phyloP scores from a whole-genome alignment of 2,113 vertebrate species.

The Xiphias gladius region DNA sequence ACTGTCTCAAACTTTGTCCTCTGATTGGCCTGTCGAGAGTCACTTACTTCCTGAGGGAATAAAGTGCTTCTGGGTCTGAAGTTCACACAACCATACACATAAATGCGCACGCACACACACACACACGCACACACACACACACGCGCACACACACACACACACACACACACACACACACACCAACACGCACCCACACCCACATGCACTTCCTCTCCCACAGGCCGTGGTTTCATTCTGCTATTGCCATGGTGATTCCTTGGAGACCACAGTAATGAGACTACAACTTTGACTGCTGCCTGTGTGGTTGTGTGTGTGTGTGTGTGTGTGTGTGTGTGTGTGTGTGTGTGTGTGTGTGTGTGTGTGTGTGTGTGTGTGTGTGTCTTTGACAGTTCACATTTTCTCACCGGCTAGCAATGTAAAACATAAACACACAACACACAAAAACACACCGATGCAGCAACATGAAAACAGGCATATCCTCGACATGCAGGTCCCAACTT shows the following conservation, averaged over 20 bases:
- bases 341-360: too few species aligned
- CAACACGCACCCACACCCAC: constrained; percentile 41
- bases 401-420: constrained; percentile 15
- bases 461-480: constrained; percentile 40
- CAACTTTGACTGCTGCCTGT: constrained; percentile 48
- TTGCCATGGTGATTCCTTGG: constrained; percentile 74
- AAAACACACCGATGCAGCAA: not conserved
- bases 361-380: too few species aligned
- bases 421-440: constrained; percentile 31
- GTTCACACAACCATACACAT: constrained; percentile 34
- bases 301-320: constrained; percentile 20
- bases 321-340: constrained; percentile 5
- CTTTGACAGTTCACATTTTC: constrained; percentile 56
- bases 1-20: constrained; percentile 59
- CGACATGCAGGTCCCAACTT: constrained; percentile 66
- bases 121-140: constrained; percentile 36
- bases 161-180: not conserved
- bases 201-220: constrained; percentile 70
- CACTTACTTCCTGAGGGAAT: constrained; percentile 66
- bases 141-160: constrained; percentile 37
- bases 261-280: constrained; percentile 73
- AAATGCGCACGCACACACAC: constrained; percentile 17
- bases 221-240: constrained; percentile 79
- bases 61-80: constrained; percentile 74
- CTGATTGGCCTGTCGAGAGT: constrained; percentile 74